Conservation (phyloP, 2,888 invertebrate species). For the Proisotoma minuta region DNA sequence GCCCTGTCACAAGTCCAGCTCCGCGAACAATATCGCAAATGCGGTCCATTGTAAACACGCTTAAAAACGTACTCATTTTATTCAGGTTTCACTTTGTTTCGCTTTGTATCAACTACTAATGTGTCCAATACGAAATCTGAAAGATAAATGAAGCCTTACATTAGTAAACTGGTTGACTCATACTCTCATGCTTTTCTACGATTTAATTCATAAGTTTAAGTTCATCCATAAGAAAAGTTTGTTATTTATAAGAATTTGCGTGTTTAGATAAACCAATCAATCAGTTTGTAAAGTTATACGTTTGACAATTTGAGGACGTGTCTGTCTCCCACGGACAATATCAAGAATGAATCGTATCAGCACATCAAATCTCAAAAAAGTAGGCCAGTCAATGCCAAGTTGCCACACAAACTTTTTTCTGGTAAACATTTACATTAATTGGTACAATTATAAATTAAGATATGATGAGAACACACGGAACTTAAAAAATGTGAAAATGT, state of each 20-base stretch:
- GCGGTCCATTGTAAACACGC: slow-evolving; percentile 23
- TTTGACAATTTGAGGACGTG: too few relatives aligned
- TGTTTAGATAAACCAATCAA: background rate
- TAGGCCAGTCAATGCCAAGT: slow-evolving; percentile 1
- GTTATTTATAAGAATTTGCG: background rate
- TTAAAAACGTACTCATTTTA: background rate
- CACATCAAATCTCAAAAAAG: too few relatives aligned
- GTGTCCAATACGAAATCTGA: background rate
- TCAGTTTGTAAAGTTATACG: too few relatives aligned
- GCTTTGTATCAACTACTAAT: background rate
- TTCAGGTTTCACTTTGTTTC: background rate
- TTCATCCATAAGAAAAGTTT: too few relatives aligned
- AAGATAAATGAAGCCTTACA: background rate
- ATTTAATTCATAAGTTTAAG: too few relatives aligned
- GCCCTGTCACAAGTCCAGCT: slow-evolving; percentile 33
- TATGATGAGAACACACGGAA: background rate
- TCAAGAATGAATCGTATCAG: too few relatives aligned
- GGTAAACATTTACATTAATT: too few relatives aligned
- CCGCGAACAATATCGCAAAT: slow-evolving; percentile 30
- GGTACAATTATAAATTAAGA: background rate
- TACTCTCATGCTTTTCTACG: background rate
- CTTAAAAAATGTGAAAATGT: too few relatives aligned
- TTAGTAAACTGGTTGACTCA: background rate
- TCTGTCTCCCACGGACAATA: too few relatives aligned
- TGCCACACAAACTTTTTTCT: background rate